A percentile compares a stretch with the other conserved stretches of the same genome.
These are phyloP conservation scores for Trachelus stipa DNA, from an alignment of 2,888 invertebrate species.

Conservation along the genomic window DNA sequence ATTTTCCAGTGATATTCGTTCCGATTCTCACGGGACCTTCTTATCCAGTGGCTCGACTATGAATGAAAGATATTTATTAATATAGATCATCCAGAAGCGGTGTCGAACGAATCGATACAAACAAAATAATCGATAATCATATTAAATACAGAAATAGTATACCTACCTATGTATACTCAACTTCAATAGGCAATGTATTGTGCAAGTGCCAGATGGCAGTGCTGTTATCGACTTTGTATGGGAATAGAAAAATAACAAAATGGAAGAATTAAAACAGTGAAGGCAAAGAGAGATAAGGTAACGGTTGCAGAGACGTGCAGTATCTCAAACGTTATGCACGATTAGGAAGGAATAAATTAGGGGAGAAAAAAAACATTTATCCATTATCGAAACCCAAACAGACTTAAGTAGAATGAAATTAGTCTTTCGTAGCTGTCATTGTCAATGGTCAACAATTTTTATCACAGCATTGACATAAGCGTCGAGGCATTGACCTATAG, in stretches of 20 bases:
- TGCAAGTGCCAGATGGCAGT: neutral
- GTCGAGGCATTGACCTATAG: slow-evolving; percentile 2
- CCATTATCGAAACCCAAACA: neutral
- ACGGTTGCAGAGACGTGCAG: neutral
- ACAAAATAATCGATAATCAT: too few relatives aligned
- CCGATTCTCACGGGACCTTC: slow-evolving; percentile 19
- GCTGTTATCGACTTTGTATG: neutral
- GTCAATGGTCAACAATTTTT: slow-evolving; percentile 5
- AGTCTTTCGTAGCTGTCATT: neutral
- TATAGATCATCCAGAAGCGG: neutral
- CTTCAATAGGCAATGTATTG: too few relatives aligned
- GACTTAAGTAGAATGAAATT: neutral
- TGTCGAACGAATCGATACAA: neutral
- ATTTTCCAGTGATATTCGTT: slow-evolving; percentile 18
- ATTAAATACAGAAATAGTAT: too few relatives aligned
- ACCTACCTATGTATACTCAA: too few relatives aligned
- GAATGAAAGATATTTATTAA: slow-evolving; percentile 15
- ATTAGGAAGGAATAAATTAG: neutral
- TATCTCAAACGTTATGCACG: neutral
- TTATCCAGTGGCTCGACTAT: slow-evolving; percentile 4
- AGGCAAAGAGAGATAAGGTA: neutral
- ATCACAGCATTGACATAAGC: neutral
- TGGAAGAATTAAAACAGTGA: neutral
- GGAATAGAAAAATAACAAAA: neutral
- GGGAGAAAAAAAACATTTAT: neutral